Base-by-base conservation (phyloP, 2,797 vertebrate genomes). In the Coccyzus lansbergi region DNA sequence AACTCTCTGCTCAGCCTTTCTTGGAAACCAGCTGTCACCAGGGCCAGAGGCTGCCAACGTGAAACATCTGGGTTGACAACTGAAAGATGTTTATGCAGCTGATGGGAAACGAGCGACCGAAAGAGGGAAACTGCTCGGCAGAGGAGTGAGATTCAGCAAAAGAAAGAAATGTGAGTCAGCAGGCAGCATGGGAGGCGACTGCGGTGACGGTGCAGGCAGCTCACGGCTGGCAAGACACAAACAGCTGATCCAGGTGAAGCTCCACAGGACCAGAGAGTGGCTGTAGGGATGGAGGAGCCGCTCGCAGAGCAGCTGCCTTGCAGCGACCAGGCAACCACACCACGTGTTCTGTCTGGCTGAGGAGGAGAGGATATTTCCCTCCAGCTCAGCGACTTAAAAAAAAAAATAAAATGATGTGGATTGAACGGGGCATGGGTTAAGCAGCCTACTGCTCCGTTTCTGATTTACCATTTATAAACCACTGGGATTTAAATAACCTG, bases 141-240 rank as follows among this genome's bases (percentile, higher is more conserved):
- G 29, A 62, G 52, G 29, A 75, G 44, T 31, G 72, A 86, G 44
- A 42, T 49, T 75, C 84, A 21, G 84, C 77, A 71, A 76, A 49
- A 81, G 2, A 81, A 2, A 44, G 44, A 44, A 31, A 13, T 0
- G 0, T 42, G 81, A 87, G 55, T 48, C 70, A 85, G 89, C 52
- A 25, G 17, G 46, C 10, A 3, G 62, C 31, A 42, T 0, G 9
- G 62, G 83, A 64, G 88, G 36, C 1, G 8, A 11, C 0, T 1
- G 26, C 0, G 3, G 6, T 56, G 48, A 31, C 3, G 4, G 5
- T 6, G 51, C 59, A 56, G 42, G 34, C 46, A 68, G 58, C 6
- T 56, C 80, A 24, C 2, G 13, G 56, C 5, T 18, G 18, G 59
- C 70, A 82, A 84, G 52, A 22, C 16, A 5, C 0, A 0, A 79